A percentile compares a stretch with the other conserved stretches of the same genome.
phyloP scores from a whole-genome alignment of 2,113 vertebrate species.

The Nestor notabilis region DNA sequence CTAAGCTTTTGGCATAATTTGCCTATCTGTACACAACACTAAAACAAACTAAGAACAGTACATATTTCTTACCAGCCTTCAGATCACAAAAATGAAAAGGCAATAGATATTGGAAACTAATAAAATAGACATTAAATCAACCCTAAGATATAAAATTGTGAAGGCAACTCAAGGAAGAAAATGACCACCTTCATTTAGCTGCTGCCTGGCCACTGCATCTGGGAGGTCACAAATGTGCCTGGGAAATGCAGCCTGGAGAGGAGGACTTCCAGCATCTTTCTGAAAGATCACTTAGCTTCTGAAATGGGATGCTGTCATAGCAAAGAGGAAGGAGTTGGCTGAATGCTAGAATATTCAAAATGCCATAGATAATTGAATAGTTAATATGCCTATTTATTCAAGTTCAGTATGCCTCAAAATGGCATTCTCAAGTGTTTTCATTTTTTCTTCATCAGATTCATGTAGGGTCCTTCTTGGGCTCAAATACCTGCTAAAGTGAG shows the following conservation, averaged over 20 bases:
- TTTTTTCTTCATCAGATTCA: background rate
- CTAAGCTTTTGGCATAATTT: background rate
- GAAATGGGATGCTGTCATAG: background rate
- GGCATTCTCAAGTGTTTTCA: slow-evolving; percentile 21
- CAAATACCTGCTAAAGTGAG: background rate
- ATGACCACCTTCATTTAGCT: background rate
- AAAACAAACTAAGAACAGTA: background rate
- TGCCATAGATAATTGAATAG: slow-evolving; percentile 17
- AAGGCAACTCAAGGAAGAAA: background rate
- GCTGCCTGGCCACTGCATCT: background rate
- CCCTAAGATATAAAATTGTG: background rate
- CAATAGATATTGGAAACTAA: background rate
- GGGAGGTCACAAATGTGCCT: background rate
- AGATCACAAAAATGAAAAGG: background rate
- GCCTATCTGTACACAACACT: too few species aligned
- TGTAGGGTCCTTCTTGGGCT: background rate
- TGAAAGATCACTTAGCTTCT: background rate
- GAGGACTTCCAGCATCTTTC: background rate
- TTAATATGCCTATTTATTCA: background rate
- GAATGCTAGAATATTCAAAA: background rate
- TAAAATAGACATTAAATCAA: background rate
- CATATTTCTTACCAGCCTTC: background rate
- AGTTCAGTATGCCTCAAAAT: background rate
- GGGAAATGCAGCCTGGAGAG: background rate
- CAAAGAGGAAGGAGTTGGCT: background rate